Evolutionary conservation across 2,888 invertebrate species (phyloP).

Genomic region (Ochropleura plecta): DNA sequence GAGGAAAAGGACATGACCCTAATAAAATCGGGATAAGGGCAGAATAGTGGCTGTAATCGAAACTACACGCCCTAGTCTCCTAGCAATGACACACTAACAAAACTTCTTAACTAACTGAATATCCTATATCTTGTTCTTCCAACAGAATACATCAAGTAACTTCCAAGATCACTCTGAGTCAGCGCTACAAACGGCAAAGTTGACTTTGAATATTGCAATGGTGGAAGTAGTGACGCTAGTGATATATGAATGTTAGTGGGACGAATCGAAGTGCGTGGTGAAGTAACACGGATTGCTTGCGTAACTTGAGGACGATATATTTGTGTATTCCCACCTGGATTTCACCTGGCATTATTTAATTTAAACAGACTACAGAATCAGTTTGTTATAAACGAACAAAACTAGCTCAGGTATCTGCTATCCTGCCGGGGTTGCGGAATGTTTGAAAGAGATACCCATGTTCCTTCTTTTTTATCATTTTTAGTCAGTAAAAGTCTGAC

Average conservation of each 20-base stretch:
- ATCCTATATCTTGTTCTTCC: not conserved
- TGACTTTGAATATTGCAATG: slow-evolving; percentile 49
- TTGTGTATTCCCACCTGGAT: not conserved
- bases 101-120: not conserved
- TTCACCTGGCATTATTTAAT: not conserved
- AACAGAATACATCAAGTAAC: slow-evolving; percentile 16
- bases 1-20: not conserved
- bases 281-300: not conserved
- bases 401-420: not conserved
- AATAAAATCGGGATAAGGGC: not conserved
- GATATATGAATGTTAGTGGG: not conserved
- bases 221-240: slow-evolving; percentile 4
- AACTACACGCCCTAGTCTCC: too few relatives aligned
- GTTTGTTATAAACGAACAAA: not conserved
- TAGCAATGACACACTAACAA: not conserved
- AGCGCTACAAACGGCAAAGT: slow-evolving; percentile 44
- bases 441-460: too few relatives aligned
- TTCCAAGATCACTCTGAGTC: slow-evolving; percentile 10
- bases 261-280: not conserved
- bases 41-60: too few relatives aligned
- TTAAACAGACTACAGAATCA: not conserved
- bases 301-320: not conserved
- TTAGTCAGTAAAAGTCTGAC: too few relatives aligned
- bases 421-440: too few relatives aligned
- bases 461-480: too few relatives aligned